Evolutionary conservation across 1,140 invertebrate genomes (phyloP).

Genomic region (Bombyx mori): DNA sequence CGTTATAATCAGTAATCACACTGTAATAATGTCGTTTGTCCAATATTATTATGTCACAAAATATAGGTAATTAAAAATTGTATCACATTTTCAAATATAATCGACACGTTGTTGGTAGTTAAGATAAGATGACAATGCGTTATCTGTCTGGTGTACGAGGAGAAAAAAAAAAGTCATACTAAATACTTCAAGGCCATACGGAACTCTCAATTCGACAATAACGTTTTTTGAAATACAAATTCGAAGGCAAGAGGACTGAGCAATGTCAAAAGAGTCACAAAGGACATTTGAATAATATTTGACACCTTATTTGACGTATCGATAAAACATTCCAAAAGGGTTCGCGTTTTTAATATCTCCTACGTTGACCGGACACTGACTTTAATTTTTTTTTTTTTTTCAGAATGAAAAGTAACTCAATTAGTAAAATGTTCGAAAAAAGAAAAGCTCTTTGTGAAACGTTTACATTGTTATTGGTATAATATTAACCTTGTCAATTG

Average conservation of each 20-base stretch:
- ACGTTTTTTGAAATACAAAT: conserved; percentile 24
- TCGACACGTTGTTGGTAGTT: conserved; percentile 13
- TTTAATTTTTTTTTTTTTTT: too few species aligned
- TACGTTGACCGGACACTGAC: too few species aligned
- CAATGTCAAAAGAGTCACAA: conserved; percentile 58
- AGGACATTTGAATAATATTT: conserved; percentile 34
- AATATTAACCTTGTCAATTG: too few species aligned
- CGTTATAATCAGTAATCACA: too few species aligned
- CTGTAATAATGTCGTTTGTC: too few species aligned
- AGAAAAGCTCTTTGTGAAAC: too few species aligned
- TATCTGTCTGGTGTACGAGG: conserved; percentile 38
- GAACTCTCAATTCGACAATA: conserved; percentile 41
- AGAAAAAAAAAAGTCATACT: conserved; percentile 54
- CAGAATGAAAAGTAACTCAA: too few species aligned
- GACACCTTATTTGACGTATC: neutral
- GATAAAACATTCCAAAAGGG: too few species aligned
- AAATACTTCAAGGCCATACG: conserved; percentile 44
- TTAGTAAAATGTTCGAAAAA: too few species aligned
- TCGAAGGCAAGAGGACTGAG: conserved; percentile 21
- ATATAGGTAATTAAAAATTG: conserved; percentile 5
- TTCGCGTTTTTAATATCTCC: too few species aligned
- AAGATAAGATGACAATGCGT: conserved; percentile 51
- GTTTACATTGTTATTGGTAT: too few species aligned
- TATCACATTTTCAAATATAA: conserved; percentile 9
- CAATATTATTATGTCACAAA: too few species aligned